Evolutionary conservation across 2,797 vertebrate genomes (phyloP), one percentile per base, ranked within the genome.

Genomic region (Acanthurus lineatus): DNA sequence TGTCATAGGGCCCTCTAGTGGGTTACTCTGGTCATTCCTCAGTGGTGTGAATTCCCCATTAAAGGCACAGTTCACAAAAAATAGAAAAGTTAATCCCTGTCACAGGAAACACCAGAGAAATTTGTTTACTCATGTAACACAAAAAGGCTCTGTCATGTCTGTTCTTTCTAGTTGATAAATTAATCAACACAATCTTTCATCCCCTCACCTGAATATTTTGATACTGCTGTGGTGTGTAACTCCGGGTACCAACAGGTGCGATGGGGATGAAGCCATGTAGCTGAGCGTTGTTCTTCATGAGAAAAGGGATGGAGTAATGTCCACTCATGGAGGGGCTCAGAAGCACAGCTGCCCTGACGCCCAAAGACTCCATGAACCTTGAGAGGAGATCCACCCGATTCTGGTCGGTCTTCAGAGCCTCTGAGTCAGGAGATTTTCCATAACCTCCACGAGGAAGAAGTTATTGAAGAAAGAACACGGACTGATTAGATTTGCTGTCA

Each of bases 251-350:
- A 6, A 97, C 96, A 0, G 98, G 98, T 0, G 98, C 97, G 0
- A 99, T 93, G 38, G 98, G 94, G 67, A 99, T 91, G 0, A 98
- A 99, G 81, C 96, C 98, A 0, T 87, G 94, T 8, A 99, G 94
- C 81, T 77, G 94, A 35, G 88, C 90, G 0, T 93, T 95, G 17
- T 93, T 93, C 17, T 88, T 95, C 92, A 99, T 93, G 59, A 99
- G 95, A 86, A 98, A 97, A 2, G 98, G 98, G 81, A 99, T 86
- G 48, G 97, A 95, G 73, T 98, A 99, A 79, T 93, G 96, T 44
- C 98, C 98, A 0, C 98, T 99, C 96, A 98, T 97, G 0, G 98
- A 99, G 0, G 98, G 98, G 89, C 97, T 98, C 88, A 99, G 58
- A 2, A 99, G 90, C 73, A 99, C 96, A 0, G 96, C 93, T 1